These are phyloP conservation scores for Cnemophilus loriae DNA, from an alignment of 2,113 vertebrate genomes.

Conservation along the genomic window DNA sequence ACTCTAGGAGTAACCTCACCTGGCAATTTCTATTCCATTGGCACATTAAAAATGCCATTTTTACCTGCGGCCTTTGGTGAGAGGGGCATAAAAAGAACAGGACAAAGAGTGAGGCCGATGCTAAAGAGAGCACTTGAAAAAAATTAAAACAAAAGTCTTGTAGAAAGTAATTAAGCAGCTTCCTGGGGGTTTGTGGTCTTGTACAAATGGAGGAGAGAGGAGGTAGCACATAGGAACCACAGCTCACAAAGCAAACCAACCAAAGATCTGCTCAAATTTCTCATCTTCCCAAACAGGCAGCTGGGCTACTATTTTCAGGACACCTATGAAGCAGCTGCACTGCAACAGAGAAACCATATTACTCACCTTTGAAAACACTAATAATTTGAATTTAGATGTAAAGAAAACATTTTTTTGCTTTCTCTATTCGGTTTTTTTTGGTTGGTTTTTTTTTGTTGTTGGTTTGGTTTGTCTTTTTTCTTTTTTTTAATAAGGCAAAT, in stretches of 20 bases:
- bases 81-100: neutral
- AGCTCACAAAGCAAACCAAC: neutral
- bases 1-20: neutral
- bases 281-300: neutral
- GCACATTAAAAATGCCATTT: neutral
- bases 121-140: neutral
- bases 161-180: neutral
- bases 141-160: neutral
- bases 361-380: neutral
- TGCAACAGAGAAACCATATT: neutral
- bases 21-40: neutral
- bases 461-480: too few species aligned
- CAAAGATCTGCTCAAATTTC: neutral
- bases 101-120: neutral
- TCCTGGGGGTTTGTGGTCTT: neutral
- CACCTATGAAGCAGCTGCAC: neutral
- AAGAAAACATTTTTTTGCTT: neutral
- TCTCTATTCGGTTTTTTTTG: neutral
- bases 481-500: neutral
- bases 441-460: neutral
- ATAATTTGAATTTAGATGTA: neutral
- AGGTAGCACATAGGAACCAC: neutral
- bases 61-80: neutral
- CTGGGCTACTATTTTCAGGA: neutral
- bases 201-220: neutral